Conservation (phyloP, 1,140 invertebrate genomes). For the Rhopalosiphum maidis region DNA sequence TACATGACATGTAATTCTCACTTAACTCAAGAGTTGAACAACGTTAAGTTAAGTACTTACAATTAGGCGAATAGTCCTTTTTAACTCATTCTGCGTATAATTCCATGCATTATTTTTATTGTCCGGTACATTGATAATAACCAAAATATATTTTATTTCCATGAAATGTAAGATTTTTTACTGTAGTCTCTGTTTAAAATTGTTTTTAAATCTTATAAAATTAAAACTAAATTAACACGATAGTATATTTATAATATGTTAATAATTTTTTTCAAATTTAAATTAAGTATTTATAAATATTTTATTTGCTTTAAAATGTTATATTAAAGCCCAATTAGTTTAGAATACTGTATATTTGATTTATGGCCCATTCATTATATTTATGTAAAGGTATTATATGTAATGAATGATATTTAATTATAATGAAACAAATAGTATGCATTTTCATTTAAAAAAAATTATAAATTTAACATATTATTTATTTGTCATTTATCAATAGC, state of each 20-base stretch:
- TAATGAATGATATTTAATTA: background rate
- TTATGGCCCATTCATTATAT: background rate
- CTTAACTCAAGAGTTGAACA: background rate
- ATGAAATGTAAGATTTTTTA: background rate
- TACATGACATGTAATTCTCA: slow-evolving; percentile 25
- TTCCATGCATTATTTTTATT: background rate
- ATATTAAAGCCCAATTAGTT: background rate
- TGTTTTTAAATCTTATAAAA: background rate
- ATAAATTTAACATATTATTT: background rate
- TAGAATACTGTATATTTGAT: background rate
- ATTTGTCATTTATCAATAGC: background rate
- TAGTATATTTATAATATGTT: background rate
- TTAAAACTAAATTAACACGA: background rate
- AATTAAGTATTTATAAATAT: background rate
- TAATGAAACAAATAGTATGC: background rate
- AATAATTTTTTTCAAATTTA: background rate
- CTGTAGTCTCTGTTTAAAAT: background rate
- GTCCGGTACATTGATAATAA: background rate
- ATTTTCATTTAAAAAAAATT: background rate
- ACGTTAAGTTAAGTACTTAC: slow-evolving; percentile 10
- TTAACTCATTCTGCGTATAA: background rate
- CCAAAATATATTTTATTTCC: background rate
- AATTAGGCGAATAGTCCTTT: background rate
- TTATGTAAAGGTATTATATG: background rate
- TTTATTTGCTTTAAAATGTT: background rate